These are phyloP conservation scores for Scelioninae gen. 1 DNA, from an alignment of 2,888 invertebrate species.

Conservation along the genomic window DNA sequence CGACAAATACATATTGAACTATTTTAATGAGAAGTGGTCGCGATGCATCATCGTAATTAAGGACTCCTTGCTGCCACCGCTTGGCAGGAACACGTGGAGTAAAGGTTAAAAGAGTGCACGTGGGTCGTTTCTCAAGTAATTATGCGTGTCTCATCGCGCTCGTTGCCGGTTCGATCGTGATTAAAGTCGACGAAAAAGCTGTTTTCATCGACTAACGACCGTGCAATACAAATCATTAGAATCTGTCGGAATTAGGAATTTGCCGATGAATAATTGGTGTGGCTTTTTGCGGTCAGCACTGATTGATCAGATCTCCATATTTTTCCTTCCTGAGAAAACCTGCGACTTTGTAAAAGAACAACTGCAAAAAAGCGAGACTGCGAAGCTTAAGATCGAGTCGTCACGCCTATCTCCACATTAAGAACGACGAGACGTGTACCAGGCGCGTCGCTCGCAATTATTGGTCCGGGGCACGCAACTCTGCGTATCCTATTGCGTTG, in stretches of 20 bases:
- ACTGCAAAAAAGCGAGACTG: slow-evolving; percentile 8
- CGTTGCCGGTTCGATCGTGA: slow-evolving; percentile 27
- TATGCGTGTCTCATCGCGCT: slow-evolving; percentile 40
- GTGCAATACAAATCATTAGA: too few relatives aligned
- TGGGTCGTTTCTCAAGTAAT: slow-evolving; percentile 69
- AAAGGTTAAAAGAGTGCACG: slow-evolving; percentile 78
- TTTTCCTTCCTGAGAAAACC: background rate
- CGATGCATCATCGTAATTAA: slow-evolving; percentile 83
- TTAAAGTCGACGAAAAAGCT: slow-evolving; percentile 16
- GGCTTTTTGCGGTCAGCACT: slow-evolving; percentile 15
- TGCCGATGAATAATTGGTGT: slow-evolving; percentile 27
- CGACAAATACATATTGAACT: slow-evolving; percentile 83
- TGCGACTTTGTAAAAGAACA: slow-evolving; percentile 5
- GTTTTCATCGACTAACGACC: background rate
- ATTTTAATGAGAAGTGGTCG: slow-evolving; percentile 83
- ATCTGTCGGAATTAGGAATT: slow-evolving; percentile 25
- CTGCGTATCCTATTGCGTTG: slow-evolving; percentile 81
- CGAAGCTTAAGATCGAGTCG: slow-evolving; percentile 66
- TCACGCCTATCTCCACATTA: slow-evolving; percentile 79
- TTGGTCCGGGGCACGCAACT: slow-evolving; percentile 79
- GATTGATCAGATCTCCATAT: slow-evolving; percentile 43
- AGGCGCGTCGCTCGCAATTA: slow-evolving; percentile 77
- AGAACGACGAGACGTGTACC: slow-evolving; percentile 74
- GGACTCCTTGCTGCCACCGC: slow-evolving; percentile 73
- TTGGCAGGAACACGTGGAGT: slow-evolving; percentile 76